These are phyloP conservation scores for Delia radicum DNA, from an alignment of 1,140 invertebrate genomes.

Conservation along the genomic window DNA sequence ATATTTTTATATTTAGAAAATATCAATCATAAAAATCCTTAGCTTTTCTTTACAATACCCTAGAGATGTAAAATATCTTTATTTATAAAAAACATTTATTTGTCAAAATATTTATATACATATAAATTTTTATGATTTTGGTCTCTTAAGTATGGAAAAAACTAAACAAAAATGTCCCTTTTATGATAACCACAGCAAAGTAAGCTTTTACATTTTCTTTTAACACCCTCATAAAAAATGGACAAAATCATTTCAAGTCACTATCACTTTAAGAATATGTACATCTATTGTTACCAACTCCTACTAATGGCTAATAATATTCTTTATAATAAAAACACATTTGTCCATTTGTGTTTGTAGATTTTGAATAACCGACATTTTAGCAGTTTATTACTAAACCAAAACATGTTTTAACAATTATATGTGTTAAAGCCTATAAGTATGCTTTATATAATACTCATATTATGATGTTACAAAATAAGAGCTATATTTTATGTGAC, in stretches of 20 bases:
- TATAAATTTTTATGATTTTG: not conserved
- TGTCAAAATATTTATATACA: too few species aligned
- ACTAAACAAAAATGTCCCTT: not conserved
- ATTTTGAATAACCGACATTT: too few species aligned
- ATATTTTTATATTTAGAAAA: not conserved
- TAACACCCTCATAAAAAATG: too few species aligned
- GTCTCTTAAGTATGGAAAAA: not conserved
- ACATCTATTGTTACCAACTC: not conserved
- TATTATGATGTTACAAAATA: not conserved
- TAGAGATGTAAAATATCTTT: too few species aligned
- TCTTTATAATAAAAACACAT: not conserved
- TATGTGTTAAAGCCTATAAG: not conserved
- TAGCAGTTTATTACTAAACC: not conserved
- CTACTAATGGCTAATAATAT: not conserved
- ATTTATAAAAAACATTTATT: not conserved
- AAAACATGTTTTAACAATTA: not conserved
- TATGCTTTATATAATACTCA: not conserved
- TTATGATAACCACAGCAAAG: too few species aligned
- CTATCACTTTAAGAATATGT: too few species aligned
- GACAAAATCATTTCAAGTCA: too few species aligned
- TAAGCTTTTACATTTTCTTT: too few species aligned
- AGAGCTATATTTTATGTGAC: not conserved
- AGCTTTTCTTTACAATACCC: too few species aligned
- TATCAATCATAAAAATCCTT: too few species aligned
- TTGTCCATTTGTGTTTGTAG: too few species aligned